Percentiles rank a stretch among this genome's conserved stretches.
Conservation (phyloP, 1,140 invertebrate genomes). For the Leptopilina clavipes region DNA sequence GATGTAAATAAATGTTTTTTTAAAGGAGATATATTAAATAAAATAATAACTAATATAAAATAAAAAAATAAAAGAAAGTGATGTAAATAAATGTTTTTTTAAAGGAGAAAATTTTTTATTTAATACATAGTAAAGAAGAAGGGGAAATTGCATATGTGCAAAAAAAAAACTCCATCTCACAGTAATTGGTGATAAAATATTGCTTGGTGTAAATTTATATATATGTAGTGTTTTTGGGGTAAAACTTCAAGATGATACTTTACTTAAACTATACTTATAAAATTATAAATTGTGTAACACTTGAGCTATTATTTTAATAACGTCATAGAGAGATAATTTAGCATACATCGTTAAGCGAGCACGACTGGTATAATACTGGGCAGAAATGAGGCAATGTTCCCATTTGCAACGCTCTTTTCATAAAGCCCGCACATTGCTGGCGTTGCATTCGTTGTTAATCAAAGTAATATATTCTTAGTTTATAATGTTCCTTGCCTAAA, state of each 20-base stretch:
- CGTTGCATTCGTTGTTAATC: constrained; percentile 1
- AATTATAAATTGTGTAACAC: not conserved
- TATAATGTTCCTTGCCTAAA: constrained; percentile 8
- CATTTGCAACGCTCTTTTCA: constrained; percentile 17
- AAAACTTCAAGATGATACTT: not conserved
- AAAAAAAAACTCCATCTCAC: too few species aligned
- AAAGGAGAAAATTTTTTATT: too few species aligned
- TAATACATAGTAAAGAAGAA: too few species aligned
- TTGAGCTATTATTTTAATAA: constrained; percentile 20
- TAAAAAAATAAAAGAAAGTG: too few species aligned
- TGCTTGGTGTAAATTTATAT: not conserved
- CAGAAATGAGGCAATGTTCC: constrained; percentile 18
- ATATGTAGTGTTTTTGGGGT: too few species aligned
- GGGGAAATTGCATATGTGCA: too few species aligned
- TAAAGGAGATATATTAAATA: too few species aligned
- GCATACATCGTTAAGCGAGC: constrained; percentile 13
- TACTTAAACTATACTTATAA: not conserved
- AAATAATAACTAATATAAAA: too few species aligned
- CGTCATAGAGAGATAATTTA: constrained; percentile 3
- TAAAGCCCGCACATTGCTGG: not conserved
- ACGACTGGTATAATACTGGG: constrained; percentile 8
- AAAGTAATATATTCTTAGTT: constrained; percentile 29
- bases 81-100: too few species aligned
- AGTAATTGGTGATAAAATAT: not conserved
- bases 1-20: too few species aligned